phyloP scores from a whole-genome alignment of 2,888 invertebrate species.

The Cephus rjabovi region DNA sequence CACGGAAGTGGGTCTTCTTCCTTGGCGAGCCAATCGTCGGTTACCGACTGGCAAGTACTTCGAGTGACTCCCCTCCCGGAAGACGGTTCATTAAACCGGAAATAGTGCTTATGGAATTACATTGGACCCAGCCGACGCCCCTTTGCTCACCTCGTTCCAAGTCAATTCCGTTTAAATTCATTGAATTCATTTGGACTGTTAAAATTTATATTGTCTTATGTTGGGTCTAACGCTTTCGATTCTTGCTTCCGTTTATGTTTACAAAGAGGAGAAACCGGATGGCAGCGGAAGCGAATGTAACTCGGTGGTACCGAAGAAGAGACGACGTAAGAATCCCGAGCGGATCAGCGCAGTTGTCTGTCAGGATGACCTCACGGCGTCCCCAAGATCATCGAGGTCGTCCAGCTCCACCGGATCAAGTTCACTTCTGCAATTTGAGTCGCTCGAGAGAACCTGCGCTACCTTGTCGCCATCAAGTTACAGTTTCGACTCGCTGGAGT shows the following conservation, averaged over 20 bases:
- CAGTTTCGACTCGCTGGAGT: constrained; percentile 70
- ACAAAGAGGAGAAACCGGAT: constrained; percentile 51
- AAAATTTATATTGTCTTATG: too few relatives aligned
- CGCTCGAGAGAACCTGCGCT: constrained; percentile 78
- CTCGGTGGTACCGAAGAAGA: constrained; percentile 67
- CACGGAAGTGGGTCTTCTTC: constrained; percentile 38
- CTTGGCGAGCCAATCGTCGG: constrained; percentile 24
- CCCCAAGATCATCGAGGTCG: constrained; percentile 67
- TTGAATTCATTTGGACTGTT: too few relatives aligned
- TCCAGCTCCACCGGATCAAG: constrained; percentile 81
- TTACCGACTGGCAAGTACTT: constrained; percentile 10
- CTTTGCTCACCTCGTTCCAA: too few relatives aligned
- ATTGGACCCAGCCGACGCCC: constrained; percentile 33
- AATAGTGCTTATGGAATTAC: constrained; percentile 47
- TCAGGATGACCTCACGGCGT: constrained; percentile 60
- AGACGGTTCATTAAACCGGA: constrained; percentile 55
- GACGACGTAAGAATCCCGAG: constrained; percentile 54
- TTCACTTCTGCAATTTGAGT: constrained; percentile 87
- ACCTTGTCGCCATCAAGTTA: constrained; percentile 68
- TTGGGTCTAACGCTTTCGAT: constrained; percentile 17
- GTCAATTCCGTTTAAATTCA: too few relatives aligned
- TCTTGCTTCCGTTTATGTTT: constrained; percentile 8
- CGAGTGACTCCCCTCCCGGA: constrained; percentile 35
- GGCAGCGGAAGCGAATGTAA: constrained; percentile 67
- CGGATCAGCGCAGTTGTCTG: constrained; percentile 26